Evolutionary conservation across 2,113 vertebrate species (phyloP).

Genomic region (Grantiella picta): DNA sequence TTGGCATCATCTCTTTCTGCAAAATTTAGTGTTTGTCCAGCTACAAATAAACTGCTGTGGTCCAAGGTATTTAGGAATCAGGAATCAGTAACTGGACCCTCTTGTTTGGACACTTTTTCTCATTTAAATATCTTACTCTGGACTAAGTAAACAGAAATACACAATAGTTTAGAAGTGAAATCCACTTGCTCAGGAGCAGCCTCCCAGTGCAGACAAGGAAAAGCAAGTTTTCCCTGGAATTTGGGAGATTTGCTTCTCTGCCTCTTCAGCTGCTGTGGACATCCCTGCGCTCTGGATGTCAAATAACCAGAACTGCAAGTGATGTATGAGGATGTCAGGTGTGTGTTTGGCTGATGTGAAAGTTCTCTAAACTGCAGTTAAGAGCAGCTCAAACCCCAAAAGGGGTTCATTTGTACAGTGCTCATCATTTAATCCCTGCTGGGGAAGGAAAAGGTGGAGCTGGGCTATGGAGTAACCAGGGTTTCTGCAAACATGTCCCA

Average conservation of each 20-base stretch:
- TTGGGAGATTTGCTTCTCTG: neutral
- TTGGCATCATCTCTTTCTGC: neutral
- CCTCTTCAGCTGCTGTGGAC: neutral
- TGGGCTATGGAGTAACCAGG: neutral
- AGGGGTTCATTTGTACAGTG: neutral
- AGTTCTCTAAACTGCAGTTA: neutral
- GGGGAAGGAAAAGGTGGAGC: neutral
- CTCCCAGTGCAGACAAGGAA: neutral
- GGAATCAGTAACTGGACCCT: neutral
- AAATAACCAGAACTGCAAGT: neutral
- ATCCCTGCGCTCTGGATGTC: neutral
- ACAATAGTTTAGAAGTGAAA: neutral
- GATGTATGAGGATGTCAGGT: neutral
- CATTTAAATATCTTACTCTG: neutral
- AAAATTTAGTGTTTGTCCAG: neutral
- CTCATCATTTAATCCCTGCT: neutral
- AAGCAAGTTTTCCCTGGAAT: neutral
- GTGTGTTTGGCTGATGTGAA: neutral
- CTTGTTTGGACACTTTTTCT: neutral
- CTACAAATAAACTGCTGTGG: neutral
- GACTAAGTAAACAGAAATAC: fast-evolving
- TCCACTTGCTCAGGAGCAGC: neutral
- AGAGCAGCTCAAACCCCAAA: neutral
- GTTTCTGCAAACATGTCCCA: neutral
- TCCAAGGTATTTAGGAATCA: neutral